Conservation (phyloP, 2,888 invertebrate genomes). For the Rhamnusium bicolor region DNA sequence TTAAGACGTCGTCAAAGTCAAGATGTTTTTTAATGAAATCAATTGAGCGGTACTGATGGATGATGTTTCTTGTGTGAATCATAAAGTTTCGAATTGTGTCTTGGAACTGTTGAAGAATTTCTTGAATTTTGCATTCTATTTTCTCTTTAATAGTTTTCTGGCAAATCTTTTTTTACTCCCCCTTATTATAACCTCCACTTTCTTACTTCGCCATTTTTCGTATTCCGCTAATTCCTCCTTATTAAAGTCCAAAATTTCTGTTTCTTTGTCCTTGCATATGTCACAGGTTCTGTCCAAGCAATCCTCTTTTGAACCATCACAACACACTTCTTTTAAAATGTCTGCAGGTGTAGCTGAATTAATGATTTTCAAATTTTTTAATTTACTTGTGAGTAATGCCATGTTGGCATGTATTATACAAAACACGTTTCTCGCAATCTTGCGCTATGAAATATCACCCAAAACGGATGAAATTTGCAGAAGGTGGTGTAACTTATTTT, state of each 20-base stretch:
- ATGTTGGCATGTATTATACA: constrained; percentile 22
- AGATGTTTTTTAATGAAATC: background rate
- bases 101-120: background rate
- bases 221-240: constrained; percentile 22
- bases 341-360: background rate
- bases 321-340: constrained; percentile 32
- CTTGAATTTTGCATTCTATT: constrained; percentile 14
- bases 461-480: constrained; percentile 32
- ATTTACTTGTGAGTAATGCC: constrained; percentile 10
- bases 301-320: constrained; percentile 19
- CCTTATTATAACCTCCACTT: constrained; percentile 26
- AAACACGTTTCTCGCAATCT: constrained; percentile 27
- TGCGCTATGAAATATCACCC: constrained; percentile 21
- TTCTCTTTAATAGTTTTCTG: constrained; percentile 27
- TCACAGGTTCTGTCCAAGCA: constrained; percentile 30
- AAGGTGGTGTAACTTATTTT: constrained; percentile 19
- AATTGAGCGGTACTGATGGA: constrained; percentile 25
- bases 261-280: constrained; percentile 18
- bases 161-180: constrained; percentile 29
- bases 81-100: constrained; percentile 2
- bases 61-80: constrained; percentile 32
- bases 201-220: constrained; percentile 27
- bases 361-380: constrained; percentile 20
- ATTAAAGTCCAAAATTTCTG: constrained; percentile 16
- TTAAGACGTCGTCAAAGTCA: background rate